phyloP scores from a whole-genome alignment of 2,888 invertebrate genomes.

The Harpagoxenus sublaevis region DNA sequence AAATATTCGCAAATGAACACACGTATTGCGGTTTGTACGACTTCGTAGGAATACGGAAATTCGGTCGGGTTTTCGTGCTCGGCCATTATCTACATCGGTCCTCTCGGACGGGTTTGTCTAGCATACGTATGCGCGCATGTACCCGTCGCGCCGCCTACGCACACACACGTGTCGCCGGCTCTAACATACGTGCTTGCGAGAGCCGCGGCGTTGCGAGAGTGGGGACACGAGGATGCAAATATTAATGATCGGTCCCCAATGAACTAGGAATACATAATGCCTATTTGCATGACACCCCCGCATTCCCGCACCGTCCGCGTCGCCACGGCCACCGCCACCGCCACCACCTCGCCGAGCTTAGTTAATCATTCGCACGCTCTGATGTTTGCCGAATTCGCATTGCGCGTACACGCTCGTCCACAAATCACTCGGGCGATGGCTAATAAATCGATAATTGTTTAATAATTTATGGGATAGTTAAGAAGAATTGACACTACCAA shows the following conservation, averaged over 20 bases:
- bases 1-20: slow-evolving; percentile 42
- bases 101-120: slow-evolving; percentile 33
- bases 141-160: background rate
- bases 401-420: slow-evolving; percentile 65
- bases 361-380: slow-evolving; percentile 77
- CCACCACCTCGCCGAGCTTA: slow-evolving; percentile 60
- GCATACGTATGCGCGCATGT: slow-evolving; percentile 24
- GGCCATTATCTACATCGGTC: slow-evolving; percentile 40
- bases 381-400: slow-evolving; percentile 74
- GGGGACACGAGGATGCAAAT: slow-evolving; percentile 68
- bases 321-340: slow-evolving; percentile 52
- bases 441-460: slow-evolving; percentile 71
- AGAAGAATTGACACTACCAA: slow-evolving; percentile 36
- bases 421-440: slow-evolving; percentile 65
- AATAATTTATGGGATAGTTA: slow-evolving; percentile 57
- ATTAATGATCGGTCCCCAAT: slow-evolving; percentile 77
- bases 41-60: slow-evolving; percentile 32
- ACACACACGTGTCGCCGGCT: slow-evolving; percentile 40
- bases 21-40: slow-evolving; percentile 3
- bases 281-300: slow-evolving; percentile 75
- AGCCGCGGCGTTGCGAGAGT: slow-evolving; percentile 56
- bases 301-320: slow-evolving; percentile 57
- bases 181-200: slow-evolving; percentile 65
- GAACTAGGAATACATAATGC: slow-evolving; percentile 78
- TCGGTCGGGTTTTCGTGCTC: slow-evolving; percentile 21